phyloP scores from a whole-genome alignment of 2,888 invertebrate genomes.

The Myathropa florea region DNA sequence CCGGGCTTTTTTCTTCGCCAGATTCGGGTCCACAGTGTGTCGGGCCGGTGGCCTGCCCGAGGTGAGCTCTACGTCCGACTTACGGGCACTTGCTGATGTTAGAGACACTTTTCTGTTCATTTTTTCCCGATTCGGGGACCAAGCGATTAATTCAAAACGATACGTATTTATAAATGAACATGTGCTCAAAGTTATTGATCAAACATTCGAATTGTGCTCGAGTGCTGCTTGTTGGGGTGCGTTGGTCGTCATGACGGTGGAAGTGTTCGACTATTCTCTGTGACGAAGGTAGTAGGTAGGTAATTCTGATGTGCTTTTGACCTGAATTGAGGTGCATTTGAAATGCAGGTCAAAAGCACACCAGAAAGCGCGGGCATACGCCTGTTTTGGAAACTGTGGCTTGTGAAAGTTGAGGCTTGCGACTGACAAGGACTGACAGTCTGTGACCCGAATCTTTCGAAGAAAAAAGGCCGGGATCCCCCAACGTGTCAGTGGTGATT shows the following conservation, averaged over 20 bases:
- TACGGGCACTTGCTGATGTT: background rate
- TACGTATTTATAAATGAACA: constrained; percentile 26
- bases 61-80: background rate
- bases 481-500: too few relatives aligned
- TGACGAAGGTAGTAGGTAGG: background rate
- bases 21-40: background rate
- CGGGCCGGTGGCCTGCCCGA: background rate
- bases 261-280: background rate
- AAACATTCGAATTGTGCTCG: constrained; percentile 8
- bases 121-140: background rate
- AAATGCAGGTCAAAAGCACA: too few relatives aligned
- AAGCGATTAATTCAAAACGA: constrained; percentile 14
- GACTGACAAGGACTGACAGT: too few relatives aligned
- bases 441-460: too few relatives aligned
- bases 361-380: too few relatives aligned
- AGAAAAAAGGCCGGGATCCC: too few relatives aligned
- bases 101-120: background rate
- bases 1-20: constrained; percentile 21
- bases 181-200: constrained; percentile 48
- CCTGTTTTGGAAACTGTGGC: too few relatives aligned
- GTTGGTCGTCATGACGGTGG: background rate
- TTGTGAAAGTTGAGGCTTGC: too few relatives aligned
- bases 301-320: too few relatives aligned
- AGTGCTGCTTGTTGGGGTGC: background rate
- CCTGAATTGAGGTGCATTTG: too few relatives aligned